These are phyloP conservation scores for Clarias gariepinus DNA, from an alignment of 2,113 vertebrate species.

Conservation along the genomic window DNA sequence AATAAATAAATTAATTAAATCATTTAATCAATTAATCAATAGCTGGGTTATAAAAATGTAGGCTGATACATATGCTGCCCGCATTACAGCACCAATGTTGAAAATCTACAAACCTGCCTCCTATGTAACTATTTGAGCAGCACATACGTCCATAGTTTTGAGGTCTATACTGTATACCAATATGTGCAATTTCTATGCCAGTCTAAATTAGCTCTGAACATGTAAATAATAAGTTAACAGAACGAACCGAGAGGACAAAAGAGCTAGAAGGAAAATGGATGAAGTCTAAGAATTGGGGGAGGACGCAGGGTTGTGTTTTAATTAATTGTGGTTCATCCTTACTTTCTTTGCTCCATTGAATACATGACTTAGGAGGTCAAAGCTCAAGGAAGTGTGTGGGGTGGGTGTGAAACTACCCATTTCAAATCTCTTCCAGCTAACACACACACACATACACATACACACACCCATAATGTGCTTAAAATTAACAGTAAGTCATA, in stretches of 20 bases:
- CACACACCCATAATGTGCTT: slow-evolving; percentile 15
- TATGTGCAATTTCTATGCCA: not conserved
- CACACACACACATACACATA: slow-evolving; percentile 36
- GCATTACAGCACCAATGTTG: not conserved
- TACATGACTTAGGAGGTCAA: slow-evolving; percentile 53
- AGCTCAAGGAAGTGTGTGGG: slow-evolving; percentile 33
- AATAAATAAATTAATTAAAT: not conserved
- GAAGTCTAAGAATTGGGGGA: slow-evolving; percentile 21
- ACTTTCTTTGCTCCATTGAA: slow-evolving; percentile 50
- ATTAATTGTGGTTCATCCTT: slow-evolving; percentile 54
- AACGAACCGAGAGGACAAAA: not conserved
- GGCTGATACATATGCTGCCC: not conserved
- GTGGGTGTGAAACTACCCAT: slow-evolving; percentile 5
- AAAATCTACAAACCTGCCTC: not conserved
- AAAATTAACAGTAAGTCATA: slow-evolving; percentile 28
- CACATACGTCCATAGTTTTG: not conserved
- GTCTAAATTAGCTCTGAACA: not conserved
- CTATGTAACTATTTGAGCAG: not conserved
- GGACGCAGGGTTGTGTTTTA: slow-evolving; percentile 49
- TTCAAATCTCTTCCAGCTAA: slow-evolving; percentile 2
- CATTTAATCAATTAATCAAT: not conserved
- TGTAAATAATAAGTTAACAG: not conserved
- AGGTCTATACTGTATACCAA: not conserved
- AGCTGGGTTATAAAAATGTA: not conserved
- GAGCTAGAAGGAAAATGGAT: slow-evolving; percentile 6